phyloP scores from a whole-genome alignment of 1,140 invertebrate species.

The Drosophila pectinifera region DNA sequence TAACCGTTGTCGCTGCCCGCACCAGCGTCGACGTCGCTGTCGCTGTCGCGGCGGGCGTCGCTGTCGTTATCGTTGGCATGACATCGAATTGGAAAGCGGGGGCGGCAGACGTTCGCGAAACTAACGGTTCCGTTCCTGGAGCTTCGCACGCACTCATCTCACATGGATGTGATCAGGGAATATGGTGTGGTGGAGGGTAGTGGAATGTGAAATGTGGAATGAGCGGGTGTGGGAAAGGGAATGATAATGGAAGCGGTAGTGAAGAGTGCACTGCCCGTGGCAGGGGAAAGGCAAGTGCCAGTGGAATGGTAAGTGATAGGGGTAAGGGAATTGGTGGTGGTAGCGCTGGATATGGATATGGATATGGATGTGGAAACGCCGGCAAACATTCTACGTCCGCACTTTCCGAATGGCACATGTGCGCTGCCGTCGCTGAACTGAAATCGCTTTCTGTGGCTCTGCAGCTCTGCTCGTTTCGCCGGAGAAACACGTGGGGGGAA shows the following conservation, averaged over 20 bases:
- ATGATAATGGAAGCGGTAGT: not conserved
- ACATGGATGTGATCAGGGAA: slow-evolving; percentile 16
- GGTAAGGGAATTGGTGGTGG: not conserved
- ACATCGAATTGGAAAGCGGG: slow-evolving; percentile 41
- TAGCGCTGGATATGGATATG: not conserved
- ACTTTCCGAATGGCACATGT: slow-evolving; percentile 79
- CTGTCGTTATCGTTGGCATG: slow-evolving; percentile 75
- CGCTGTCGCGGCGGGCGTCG: slow-evolving; percentile 37
- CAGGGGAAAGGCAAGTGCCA: not conserved
- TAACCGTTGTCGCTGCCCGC: slow-evolving; percentile 58
- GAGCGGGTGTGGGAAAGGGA: not conserved
- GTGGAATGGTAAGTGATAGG: not conserved
- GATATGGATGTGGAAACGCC: slow-evolving; percentile 9
- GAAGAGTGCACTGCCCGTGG: not conserved
- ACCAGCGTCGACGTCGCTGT: slow-evolving; percentile 21
- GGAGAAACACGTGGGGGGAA: not conserved
- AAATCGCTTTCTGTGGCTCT: slow-evolving; percentile 55
- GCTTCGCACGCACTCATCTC: slow-evolving; percentile 47
- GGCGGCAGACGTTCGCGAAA: slow-evolving; percentile 58
- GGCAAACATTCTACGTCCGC: slow-evolving; percentile 63
- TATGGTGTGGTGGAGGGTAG: not conserved
- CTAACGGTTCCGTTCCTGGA: slow-evolving; percentile 39
- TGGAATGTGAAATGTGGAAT: not conserved
- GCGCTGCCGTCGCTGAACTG: slow-evolving; percentile 76
- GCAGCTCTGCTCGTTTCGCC: slow-evolving; percentile 36